Evolutionary conservation across 2,113 vertebrate species (phyloP).

Genomic region (Alethe diademata): DNA sequence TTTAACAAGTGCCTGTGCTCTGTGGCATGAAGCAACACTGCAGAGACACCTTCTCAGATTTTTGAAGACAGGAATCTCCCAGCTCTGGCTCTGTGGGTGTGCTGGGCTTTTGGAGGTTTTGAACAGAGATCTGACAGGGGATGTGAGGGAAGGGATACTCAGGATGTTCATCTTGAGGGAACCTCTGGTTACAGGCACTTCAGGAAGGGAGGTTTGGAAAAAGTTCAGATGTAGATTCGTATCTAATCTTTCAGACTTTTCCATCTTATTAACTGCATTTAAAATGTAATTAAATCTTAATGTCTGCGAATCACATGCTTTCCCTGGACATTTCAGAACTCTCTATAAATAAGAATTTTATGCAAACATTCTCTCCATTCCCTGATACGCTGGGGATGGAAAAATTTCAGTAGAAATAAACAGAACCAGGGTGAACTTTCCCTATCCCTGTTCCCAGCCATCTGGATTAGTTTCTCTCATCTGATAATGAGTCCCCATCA

Average conservation of each 20-base stretch:
- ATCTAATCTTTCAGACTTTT: not conserved
- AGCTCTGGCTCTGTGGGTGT: not conserved
- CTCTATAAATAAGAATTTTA: not conserved
- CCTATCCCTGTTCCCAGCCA: not conserved
- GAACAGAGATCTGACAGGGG: not conserved
- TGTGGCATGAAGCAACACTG: not conserved
- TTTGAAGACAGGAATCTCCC: not conserved
- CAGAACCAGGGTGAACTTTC: constrained; percentile 5
- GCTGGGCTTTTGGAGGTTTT: not conserved
- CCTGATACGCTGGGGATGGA: not conserved
- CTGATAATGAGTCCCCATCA: constrained; percentile 10
- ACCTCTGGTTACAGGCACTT: not conserved
- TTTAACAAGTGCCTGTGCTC: not conserved
- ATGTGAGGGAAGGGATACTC: not conserved
- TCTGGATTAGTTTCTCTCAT: constrained; percentile 51
- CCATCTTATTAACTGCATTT: not conserved
- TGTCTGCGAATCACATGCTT: not conserved
- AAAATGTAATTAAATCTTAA: not conserved
- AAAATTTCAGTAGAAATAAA: not conserved
- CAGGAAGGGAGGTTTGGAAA: not conserved
- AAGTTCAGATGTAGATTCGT: not conserved
- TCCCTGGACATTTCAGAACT: not conserved
- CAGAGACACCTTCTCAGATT: not conserved
- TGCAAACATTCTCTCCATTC: not conserved
- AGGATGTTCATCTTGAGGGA: not conserved